Conservation (phyloP, 2,888 invertebrate species). For the Scaptomyza flava region DNA sequence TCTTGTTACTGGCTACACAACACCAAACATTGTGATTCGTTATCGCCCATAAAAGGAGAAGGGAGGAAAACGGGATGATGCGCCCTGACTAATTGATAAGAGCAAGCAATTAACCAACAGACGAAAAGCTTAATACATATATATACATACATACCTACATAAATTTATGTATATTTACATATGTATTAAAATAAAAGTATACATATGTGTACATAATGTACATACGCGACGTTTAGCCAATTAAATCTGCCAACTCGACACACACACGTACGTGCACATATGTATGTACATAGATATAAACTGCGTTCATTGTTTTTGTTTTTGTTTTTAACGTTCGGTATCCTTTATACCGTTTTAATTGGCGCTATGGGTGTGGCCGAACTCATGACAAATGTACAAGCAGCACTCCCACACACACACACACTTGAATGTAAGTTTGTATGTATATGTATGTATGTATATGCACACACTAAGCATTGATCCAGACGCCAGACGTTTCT, state of each 20-base stretch:
- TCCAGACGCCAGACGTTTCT: slow-evolving; percentile 32
- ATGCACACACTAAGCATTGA: slow-evolving; percentile 10
- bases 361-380: slow-evolving; percentile 36
- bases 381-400: slow-evolving; percentile 27
- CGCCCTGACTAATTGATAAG: slow-evolving; percentile 47
- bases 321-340: slow-evolving; percentile 1
- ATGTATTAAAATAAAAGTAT: slow-evolving; percentile 4
- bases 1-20: slow-evolving; percentile 57
- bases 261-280: not conserved
- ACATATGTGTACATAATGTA: not conserved
- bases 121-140: slow-evolving; percentile 9
- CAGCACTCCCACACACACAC: slow-evolving; percentile 4
- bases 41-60: slow-evolving; percentile 25
- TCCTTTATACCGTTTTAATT: slow-evolving; percentile 29
- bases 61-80: slow-evolving; percentile 36
- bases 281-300: no score
- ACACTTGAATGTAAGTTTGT: not conserved
- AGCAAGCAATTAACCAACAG: slow-evolving; percentile 43
- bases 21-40: slow-evolving; percentile 59
- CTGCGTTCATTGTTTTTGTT: not conserved
- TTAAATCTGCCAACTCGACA: slow-evolving; percentile 29
- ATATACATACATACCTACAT: no score
- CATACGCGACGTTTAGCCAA: slow-evolving; percentile 33
- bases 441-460: slow-evolving; percentile 1
- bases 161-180: not conserved